A percentile compares a stretch with the other conserved stretches of the same genome.
phyloP scores from a whole-genome alignment of 2,888 invertebrate genomes.

The Drepana falcataria region DNA sequence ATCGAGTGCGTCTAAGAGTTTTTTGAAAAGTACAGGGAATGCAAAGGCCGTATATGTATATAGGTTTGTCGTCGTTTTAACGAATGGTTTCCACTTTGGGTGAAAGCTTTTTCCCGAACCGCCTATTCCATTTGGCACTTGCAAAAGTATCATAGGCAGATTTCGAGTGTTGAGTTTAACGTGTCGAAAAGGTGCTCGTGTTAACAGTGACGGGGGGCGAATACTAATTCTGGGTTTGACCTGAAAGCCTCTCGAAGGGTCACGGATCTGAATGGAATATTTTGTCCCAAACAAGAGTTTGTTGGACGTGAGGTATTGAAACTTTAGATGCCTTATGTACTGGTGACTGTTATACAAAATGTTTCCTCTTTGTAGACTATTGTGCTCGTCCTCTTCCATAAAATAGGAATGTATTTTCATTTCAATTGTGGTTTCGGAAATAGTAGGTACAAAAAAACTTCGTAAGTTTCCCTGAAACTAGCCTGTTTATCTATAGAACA shows the following conservation, averaged over 20 bases:
- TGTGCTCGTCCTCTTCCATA: no score
- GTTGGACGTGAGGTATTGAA: neutral
- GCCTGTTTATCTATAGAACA: no score
- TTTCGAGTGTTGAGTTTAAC: neutral
- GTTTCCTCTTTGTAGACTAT: neutral
- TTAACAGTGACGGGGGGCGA: neutral
- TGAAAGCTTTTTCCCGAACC: neutral
- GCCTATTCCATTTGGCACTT: neutral
- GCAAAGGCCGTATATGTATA: conserved; percentile 25
- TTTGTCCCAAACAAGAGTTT: neutral
- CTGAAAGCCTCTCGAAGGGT: neutral
- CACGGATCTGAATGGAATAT: neutral
- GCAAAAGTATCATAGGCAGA: neutral
- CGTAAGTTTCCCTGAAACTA: no score
- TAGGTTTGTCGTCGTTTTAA: conserved; percentile 20
- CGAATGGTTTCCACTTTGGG: conserved; percentile 10
- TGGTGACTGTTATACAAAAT: no score
- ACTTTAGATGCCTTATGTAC: neutral
- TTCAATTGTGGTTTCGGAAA: no score
- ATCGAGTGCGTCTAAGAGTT: conserved; percentile 37
- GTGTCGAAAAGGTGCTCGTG: neutral
- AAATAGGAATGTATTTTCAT: no score
- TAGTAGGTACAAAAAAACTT: no score
- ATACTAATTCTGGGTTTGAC: neutral
- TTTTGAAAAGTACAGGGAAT: conserved; percentile 6